phyloP scores from a whole-genome alignment of 2,797 vertebrate genomes.

The Manis pentadactyla region DNA sequence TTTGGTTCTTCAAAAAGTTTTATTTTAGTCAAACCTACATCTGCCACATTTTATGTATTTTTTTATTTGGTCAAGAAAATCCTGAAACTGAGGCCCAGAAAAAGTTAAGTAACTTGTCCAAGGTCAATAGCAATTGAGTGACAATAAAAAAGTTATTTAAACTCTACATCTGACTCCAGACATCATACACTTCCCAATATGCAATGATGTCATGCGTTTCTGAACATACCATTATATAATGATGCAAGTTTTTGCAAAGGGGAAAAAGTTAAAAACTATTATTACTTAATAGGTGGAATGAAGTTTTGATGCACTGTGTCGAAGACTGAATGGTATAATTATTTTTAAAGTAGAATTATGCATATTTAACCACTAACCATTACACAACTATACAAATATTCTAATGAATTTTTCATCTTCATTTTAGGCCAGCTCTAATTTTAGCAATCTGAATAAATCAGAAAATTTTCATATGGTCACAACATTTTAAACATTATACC shows the following conservation, averaged over 20 bases:
- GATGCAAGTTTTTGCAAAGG: constrained; percentile 23
- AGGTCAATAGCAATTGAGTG: constrained; percentile 26
- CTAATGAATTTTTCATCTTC: constrained; percentile 9
- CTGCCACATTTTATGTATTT: background rate
- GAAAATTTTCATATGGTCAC: constrained; percentile 17
- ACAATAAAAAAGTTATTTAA: constrained; percentile 34
- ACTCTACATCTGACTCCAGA: background rate
- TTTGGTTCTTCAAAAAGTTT: background rate
- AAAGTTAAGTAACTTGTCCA: constrained; percentile 1
- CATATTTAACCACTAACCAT: constrained; percentile 43
- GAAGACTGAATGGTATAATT: constrained; percentile 9
- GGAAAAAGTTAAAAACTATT: constrained; percentile 46
- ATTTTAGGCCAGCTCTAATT: constrained; percentile 27
- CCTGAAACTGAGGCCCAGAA: constrained; percentile 15
- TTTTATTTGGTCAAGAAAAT: constrained; percentile 14
- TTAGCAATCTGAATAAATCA: constrained; percentile 45
- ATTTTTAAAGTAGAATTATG: constrained; percentile 31
- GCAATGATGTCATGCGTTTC: background rate
- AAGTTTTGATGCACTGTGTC: background rate
- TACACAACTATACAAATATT: background rate
- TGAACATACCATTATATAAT: constrained; percentile 1
- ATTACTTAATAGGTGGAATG: background rate
- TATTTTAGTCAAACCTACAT: constrained; percentile 20
- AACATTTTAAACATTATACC: constrained; percentile 53
- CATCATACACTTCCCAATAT: background rate